Percentiles rank a stretch among this genome's conserved stretches.
Evolutionary conservation across 2,113 vertebrate species (phyloP).

Genomic region (Triplophysa siluroides): DNA sequence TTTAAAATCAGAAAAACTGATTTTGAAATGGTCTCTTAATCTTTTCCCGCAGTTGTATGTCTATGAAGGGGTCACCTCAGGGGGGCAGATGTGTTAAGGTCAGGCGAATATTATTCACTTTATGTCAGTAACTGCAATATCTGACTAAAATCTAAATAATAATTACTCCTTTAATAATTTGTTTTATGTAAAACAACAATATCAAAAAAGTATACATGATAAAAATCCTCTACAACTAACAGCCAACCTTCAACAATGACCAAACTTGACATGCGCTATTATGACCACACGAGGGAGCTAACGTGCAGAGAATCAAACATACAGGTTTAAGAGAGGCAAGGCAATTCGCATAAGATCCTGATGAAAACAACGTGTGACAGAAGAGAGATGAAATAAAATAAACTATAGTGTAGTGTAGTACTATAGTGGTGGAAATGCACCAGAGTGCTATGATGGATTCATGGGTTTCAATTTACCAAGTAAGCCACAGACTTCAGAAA

Average conservation of each 20-base stretch:
- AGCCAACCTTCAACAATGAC: background rate
- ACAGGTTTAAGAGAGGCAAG: background rate
- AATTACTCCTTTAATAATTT: too few relatives aligned
- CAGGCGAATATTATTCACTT: too few relatives aligned
- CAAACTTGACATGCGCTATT: background rate
- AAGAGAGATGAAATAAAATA: constrained; percentile 17
- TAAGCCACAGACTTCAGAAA: constrained; percentile 59
- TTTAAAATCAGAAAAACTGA: too few relatives aligned
- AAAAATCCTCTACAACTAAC: too few relatives aligned
- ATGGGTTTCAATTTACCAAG: constrained; percentile 56
- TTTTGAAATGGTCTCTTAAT: too few relatives aligned
- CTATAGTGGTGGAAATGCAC: background rate
- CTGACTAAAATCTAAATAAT: too few relatives aligned
- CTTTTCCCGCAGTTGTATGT: too few relatives aligned
- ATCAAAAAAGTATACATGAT: too few relatives aligned
- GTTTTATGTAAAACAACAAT: too few relatives aligned
- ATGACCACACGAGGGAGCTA: constrained; percentile 42
- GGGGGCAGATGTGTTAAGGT: too few relatives aligned
- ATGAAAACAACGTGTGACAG: constrained; percentile 5
- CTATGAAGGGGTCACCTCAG: too few relatives aligned
- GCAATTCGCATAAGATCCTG: background rate
- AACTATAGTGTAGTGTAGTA: background rate
- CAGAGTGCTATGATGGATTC: constrained; percentile 6
- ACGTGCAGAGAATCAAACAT: constrained; percentile 14
- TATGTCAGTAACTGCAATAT: too few relatives aligned